Base-by-base conservation (phyloP, 2,113 vertebrate genomes). In the Nibea albiflora region DNA sequence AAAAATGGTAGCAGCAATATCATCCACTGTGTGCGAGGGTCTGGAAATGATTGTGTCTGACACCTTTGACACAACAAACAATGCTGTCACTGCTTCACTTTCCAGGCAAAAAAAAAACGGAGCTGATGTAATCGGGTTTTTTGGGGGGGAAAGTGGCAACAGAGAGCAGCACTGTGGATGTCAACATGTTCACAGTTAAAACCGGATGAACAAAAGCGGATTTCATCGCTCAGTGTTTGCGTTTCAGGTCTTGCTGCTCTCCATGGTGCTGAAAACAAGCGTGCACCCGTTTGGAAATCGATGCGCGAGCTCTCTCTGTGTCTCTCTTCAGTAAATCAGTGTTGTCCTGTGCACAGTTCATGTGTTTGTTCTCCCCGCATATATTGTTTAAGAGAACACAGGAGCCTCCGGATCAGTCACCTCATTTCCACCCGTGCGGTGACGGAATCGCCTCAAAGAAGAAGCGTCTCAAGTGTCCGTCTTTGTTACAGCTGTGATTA, bases 231-330 rank as follows among this genome's bases (percentile, higher is more conserved):
- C 2, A 2, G 22, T 70, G 28, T 67, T 78, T 10, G 11, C 35
- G 19, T n/a, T 39, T 58, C 57, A 1, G 24, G 28, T 1, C 20
- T 8, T 67, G 82, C 79, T 85, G 85, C 93, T 94, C 85, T 94
- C 94, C 94, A 62, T 92, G 93, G 94, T 95, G 72, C 94, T 94
- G 95, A 94, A 94, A 84, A 85, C 64, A 81, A 71, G 73, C 76
- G 71, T 11, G 67, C 64, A 24, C 52, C 68, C 61, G 49, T 44
- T 52, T 62, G 62, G 31, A 49, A 80, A 85, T 87, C 78, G 53
- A 69, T 10, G 68, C 73, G 44, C 64, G 46, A 79, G 6, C 31
- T 35, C 31, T 35, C 31, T 35, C 31, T 0, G 5, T 7, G 5
- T 35, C 31, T 50, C 62, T 22, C 53, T 4, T 44, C 35, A 7